Percentiles rank a stretch among this genome's conserved stretches.
These are phyloP conservation scores for Dysidea cf. avara DNA, from an alignment of 37 sponge, comb jelly and placozoan species.

Conservation along the genomic window DNA sequence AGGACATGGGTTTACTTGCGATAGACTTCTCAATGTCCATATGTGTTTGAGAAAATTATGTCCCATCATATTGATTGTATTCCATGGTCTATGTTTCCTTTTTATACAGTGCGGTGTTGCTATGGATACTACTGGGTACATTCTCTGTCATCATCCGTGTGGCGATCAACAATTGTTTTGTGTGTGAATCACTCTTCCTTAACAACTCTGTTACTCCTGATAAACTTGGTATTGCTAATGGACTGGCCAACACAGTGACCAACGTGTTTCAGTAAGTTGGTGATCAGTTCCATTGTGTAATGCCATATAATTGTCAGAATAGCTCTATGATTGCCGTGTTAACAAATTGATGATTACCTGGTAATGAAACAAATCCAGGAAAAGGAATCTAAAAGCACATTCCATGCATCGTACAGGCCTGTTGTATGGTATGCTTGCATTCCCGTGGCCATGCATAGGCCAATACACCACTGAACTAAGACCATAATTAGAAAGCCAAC, in stretches of 20 bases:
- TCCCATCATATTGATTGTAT: background rate
- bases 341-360: no score
- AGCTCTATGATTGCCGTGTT: no score
- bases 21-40: no score
- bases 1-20: no score
- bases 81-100: background rate
- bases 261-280: constrained; percentile 37
- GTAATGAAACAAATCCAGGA: no score
- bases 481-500: no score
- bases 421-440: no score
- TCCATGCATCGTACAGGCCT: no score
- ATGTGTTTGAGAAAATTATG: background rate
- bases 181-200: constrained; percentile 49
- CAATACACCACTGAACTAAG: no score
- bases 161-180: constrained; percentile 26
- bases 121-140: constrained; percentile 49
- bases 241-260: constrained; percentile 58
- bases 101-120: background rate
- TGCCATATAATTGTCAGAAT: no score
- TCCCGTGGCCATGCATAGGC: no score
- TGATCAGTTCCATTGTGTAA: background rate
- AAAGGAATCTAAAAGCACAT: no score
- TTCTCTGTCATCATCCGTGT: constrained; percentile 17
- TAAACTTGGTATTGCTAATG: constrained; percentile 76
- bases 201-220: constrained; percentile 82